phyloP scores from a whole-genome alignment of 2,888 invertebrate species.

The Neoaliturus tenellus region DNA sequence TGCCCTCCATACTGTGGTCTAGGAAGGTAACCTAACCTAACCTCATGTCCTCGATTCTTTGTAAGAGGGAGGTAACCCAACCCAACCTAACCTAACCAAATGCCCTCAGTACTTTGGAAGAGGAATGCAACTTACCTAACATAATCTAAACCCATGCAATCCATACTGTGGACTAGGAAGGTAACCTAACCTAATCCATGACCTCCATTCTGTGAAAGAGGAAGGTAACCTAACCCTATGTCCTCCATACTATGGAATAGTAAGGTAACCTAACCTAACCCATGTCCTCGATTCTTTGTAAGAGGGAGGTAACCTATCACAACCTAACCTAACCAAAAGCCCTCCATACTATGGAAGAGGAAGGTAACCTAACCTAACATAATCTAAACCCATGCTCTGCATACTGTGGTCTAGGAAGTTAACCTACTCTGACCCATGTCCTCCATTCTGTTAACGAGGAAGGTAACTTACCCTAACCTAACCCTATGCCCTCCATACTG shows the following conservation, averaged over 20 bases:
- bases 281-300: no score
- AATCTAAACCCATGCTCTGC: slow-evolving; percentile 74
- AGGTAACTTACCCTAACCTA: no score
- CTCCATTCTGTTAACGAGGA: no score
- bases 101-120: no score
- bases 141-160: slow-evolving; percentile 84
- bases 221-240: no score
- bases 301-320: slow-evolving; percentile 82
- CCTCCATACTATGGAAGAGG: slow-evolving; percentile 82
- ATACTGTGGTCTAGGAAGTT: slow-evolving; percentile 83
- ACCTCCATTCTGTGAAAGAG: slow-evolving; percentile 83
- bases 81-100: no score
- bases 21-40: slow-evolving; percentile 80
- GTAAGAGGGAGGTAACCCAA: no score
- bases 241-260: no score
- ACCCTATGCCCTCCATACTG: no score
- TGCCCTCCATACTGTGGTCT: slow-evolving; percentile 82
- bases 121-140: slow-evolving; percentile 82
- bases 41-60: no score
- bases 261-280: no score
- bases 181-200: slow-evolving; percentile 72
- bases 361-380: slow-evolving; percentile 72
- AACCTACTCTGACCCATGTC: no score
- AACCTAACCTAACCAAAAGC: slow-evolving; percentile 85
- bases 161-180: slow-evolving; percentile 82